These are phyloP conservation scores for Odontamblyopus rebecca DNA, from an alignment of 2,797 vertebrate genomes.

Conservation along the genomic window DNA sequence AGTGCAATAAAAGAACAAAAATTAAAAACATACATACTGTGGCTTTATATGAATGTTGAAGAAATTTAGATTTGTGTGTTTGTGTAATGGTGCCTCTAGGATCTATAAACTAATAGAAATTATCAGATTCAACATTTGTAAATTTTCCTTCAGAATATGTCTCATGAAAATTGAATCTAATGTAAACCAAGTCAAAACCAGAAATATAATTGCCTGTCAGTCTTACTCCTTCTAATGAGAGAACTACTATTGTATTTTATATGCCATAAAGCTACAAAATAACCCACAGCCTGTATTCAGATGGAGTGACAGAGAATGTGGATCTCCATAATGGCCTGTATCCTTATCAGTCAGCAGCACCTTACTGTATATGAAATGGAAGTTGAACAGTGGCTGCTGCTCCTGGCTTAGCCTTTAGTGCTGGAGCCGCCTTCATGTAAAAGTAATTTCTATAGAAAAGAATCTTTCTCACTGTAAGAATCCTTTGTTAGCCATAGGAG, in stretches of 20 bases:
- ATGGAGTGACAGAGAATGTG: constrained; percentile 9
- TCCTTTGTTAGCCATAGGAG: constrained; percentile 22
- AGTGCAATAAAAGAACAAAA: too few species aligned
- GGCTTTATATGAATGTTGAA: too few species aligned
- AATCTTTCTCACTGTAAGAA: constrained; percentile 10
- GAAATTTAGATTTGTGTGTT: too few species aligned
- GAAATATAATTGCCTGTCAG: neutral
- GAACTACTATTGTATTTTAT: neutral
- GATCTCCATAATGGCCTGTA: neutral
- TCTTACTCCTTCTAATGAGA: neutral
- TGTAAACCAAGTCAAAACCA: neutral
- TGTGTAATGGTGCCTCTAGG: too few species aligned
- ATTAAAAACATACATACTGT: too few species aligned
- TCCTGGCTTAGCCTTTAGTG: constrained; percentile 19
- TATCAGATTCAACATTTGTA: too few species aligned
- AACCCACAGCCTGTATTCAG: neutral
- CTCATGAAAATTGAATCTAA: too few species aligned
- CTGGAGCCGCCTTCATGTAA: constrained; percentile 23
- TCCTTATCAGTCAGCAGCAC: constrained; percentile 38
- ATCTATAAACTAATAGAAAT: too few species aligned
- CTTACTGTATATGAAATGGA: constrained; percentile 24
- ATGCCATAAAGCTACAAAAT: neutral
- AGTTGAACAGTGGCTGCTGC: constrained; percentile 17
- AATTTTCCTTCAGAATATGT: too few species aligned
- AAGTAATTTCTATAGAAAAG: constrained; percentile 28